Conservation (phyloP, 2,888 invertebrate genomes). For the Pristionchus fissidentatus region DNA sequence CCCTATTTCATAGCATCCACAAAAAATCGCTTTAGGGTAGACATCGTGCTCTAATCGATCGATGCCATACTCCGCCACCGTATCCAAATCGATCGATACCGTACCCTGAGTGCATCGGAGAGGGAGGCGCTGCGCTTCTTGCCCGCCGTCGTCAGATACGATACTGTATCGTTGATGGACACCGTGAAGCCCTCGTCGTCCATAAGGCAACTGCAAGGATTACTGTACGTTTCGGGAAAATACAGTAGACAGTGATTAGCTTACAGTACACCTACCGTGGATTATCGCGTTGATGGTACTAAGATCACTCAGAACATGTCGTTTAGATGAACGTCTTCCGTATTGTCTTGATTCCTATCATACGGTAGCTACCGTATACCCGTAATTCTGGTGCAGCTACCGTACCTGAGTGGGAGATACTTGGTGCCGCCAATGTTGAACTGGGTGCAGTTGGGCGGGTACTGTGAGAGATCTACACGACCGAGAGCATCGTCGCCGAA, state of each 20-base stretch:
- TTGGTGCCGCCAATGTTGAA: conserved; percentile 45
- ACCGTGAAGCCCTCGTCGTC: conserved; percentile 49
- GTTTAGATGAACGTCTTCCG: too few species aligned
- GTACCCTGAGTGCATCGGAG: conserved; percentile 45
- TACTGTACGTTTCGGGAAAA: background rate
- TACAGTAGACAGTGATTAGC: background rate
- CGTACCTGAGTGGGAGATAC: conserved; percentile 47
- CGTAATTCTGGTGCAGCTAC: background rate
- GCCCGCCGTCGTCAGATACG: conserved; percentile 7
- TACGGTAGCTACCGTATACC: background rate
- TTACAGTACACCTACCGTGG: too few species aligned
- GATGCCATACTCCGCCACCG: too few species aligned
- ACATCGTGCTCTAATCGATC: too few species aligned
- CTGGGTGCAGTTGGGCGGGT: conserved; percentile 40
- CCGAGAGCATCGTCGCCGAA: conserved; percentile 47
- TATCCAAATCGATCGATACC: conserved; percentile 7
- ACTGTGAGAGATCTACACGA: background rate
- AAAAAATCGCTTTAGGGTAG: too few species aligned
- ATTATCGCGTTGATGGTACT: too few species aligned
- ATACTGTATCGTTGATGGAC: conserved; percentile 15
- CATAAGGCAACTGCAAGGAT: conserved; percentile 41
- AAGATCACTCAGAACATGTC: too few species aligned
- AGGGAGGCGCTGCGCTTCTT: conserved; percentile 26
- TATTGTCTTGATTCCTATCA: background rate
- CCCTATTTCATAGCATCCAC: too few species aligned